Percentiles rank a stretch among this genome's conserved stretches.
Evolutionary conservation across 2,888 invertebrate species (phyloP).

Genomic region (Mycalesis mineus): DNA sequence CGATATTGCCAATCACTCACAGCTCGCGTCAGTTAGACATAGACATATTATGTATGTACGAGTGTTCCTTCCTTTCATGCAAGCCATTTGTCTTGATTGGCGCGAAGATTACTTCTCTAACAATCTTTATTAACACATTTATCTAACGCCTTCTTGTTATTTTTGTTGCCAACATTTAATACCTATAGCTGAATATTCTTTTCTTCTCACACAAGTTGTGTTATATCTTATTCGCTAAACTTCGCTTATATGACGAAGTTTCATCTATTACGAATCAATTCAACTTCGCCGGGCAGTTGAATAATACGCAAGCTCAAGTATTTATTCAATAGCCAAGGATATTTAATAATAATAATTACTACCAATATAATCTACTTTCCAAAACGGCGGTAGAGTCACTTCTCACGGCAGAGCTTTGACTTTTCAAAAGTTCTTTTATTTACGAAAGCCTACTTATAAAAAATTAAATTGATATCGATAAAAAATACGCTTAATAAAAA

Average conservation of each 20-base stretch:
- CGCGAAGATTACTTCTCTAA: conserved; percentile 34
- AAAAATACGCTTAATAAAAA: too few species aligned
- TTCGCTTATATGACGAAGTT: background rate
- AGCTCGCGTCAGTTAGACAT: conserved; percentile 33
- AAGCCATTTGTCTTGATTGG: conserved; percentile 38
- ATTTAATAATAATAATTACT: too few species aligned
- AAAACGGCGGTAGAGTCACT: too few species aligned
- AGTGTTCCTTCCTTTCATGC: conserved; percentile 31
- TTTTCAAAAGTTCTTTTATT: too few species aligned
- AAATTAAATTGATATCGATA: too few species aligned
- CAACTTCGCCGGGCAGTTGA: too few species aligned
- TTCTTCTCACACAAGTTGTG: background rate
- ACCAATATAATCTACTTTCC: too few species aligned
- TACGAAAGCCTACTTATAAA: too few species aligned
- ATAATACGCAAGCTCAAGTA: too few species aligned
- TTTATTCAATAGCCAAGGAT: too few species aligned
- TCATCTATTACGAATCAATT: conserved; percentile 10
- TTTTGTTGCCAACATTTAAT: background rate
- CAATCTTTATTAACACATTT: conserved; percentile 33
- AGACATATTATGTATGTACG: conserved; percentile 29
- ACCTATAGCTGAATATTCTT: background rate
- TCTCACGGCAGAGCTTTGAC: too few species aligned
- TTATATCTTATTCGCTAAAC: background rate
- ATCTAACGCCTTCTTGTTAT: conserved; percentile 19
- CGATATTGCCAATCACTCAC: conserved; percentile 40